phyloP scores from a whole-genome alignment of 1,140 invertebrate species.

The Stegodyphus mimosarum region DNA sequence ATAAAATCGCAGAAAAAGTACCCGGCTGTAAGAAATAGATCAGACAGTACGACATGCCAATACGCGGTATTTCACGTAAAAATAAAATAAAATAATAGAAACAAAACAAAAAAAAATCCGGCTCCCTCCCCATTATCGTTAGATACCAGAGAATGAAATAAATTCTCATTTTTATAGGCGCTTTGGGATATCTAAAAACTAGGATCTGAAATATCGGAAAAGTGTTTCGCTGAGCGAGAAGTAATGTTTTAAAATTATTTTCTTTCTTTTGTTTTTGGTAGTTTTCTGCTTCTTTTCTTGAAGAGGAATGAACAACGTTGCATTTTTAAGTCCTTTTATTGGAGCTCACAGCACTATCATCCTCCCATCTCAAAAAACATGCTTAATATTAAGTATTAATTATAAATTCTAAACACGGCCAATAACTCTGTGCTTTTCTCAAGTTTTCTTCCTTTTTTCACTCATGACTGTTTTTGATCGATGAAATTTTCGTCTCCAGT shows the following conservation, averaged over 20 bases:
- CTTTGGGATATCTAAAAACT: conserved; percentile 58
- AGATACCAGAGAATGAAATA: conserved; percentile 49
- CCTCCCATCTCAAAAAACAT: no score
- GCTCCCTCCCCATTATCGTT: conserved; percentile 45
- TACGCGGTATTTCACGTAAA: conserved; percentile 48
- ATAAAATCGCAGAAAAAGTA: background rate
- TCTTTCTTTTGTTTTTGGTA: conserved; percentile 26
- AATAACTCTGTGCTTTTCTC: no score
- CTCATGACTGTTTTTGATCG: no score
- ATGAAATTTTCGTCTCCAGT: no score
- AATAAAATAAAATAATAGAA: background rate
- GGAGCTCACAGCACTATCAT: background rate
- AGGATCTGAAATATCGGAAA: conserved; percentile 58
- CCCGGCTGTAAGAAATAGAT: conserved; percentile 51
- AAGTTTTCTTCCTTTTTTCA: no score
- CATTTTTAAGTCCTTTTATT: conserved; percentile 7
- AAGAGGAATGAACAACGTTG: background rate
- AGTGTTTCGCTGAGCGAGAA: conserved; percentile 49
- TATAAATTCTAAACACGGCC: no score
- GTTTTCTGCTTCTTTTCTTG: conserved; percentile 1
- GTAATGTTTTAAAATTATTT: conserved; percentile 57
- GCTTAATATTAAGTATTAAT: no score
- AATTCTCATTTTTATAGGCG: conserved; percentile 58
- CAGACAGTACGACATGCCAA: conserved; percentile 53
- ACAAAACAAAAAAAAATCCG: conserved; percentile 35